Conservation (phyloP, 2,797 vertebrate genomes). For the Crax fasciolata region DNA sequence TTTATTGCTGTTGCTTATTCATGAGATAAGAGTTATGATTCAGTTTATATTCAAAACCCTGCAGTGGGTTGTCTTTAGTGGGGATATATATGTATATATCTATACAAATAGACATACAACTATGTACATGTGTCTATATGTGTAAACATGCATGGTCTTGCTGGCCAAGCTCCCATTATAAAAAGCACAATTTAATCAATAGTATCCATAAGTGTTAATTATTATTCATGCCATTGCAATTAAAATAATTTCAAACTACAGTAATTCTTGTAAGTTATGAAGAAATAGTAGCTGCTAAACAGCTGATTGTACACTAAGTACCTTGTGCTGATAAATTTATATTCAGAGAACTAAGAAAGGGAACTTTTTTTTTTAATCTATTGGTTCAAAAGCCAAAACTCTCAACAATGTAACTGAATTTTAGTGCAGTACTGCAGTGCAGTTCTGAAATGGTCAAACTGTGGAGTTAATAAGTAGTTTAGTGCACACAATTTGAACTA, state of each 20-base stretch:
- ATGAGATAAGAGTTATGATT: not conserved
- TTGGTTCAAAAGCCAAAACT: not conserved
- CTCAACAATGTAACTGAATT: not conserved
- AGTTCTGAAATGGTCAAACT: not conserved
- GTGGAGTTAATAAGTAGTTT: not conserved
- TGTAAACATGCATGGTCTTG: not conserved
- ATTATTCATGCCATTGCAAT: not conserved
- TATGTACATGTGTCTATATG: not conserved
- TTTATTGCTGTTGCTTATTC: not conserved
- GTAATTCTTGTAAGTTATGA: not conserved
- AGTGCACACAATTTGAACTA: not conserved
- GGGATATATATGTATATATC: not conserved
- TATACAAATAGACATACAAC: not conserved
- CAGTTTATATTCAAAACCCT: not conserved
- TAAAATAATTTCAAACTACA: not conserved
- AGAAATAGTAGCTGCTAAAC: not conserved
- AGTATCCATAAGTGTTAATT: not conserved
- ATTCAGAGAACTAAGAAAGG: not conserved
- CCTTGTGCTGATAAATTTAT: not conserved
- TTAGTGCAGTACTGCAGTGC: not conserved
- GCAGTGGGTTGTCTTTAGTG: not conserved
- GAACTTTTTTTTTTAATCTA: not conserved
- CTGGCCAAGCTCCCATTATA: not conserved
- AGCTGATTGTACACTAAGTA: not conserved
- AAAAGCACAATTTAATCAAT: not conserved